Percentiles rank a stretch among this genome's conserved stretches.
Conservation (phyloP, 2,888 invertebrate genomes). For the Cryptosula pallasiana region DNA sequence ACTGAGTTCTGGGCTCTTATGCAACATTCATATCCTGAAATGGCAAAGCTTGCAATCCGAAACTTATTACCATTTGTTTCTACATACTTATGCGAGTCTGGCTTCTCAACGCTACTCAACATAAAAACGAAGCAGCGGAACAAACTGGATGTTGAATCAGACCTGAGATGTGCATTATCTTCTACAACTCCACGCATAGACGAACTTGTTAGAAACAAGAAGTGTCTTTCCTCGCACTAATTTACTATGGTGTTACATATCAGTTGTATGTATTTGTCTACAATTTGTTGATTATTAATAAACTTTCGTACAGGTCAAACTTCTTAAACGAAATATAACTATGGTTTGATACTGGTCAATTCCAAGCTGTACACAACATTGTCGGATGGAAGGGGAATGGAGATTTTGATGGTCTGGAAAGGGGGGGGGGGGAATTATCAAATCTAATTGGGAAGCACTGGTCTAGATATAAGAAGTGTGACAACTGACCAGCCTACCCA, state of each 20-base stretch:
- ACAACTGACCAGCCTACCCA: no score
- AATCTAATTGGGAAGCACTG: not conserved
- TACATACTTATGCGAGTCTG: slow-evolving; percentile 12
- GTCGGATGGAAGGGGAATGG: not conserved
- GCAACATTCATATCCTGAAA: not conserved
- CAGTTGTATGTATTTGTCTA: not conserved
- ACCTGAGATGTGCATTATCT: not conserved
- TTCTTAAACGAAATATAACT: not conserved
- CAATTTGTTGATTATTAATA: not conserved
- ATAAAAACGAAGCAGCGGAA: slow-evolving; percentile 9
- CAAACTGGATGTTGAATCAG: not conserved
- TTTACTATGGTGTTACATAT: not conserved
- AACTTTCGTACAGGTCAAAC: not conserved
- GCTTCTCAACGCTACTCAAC: slow-evolving; percentile 9
- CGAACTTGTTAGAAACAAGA: not conserved
- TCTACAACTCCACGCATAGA: not conserved
- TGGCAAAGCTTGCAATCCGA: slow-evolving; percentile 11
- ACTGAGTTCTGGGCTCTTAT: not conserved
- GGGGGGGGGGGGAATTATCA: not conserved
- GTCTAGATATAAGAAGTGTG: no score
- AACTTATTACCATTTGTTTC: slow-evolving; percentile 6
- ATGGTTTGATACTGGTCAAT: not conserved
- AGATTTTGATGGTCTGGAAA: not conserved
- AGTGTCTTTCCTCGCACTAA: not conserved
- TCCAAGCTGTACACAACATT: not conserved